A percentile compares a stretch with the other conserved stretches of the same genome.
phyloP scores from a whole-genome alignment of 2,888 invertebrate species.

The Teinopalpus imperialis region DNA sequence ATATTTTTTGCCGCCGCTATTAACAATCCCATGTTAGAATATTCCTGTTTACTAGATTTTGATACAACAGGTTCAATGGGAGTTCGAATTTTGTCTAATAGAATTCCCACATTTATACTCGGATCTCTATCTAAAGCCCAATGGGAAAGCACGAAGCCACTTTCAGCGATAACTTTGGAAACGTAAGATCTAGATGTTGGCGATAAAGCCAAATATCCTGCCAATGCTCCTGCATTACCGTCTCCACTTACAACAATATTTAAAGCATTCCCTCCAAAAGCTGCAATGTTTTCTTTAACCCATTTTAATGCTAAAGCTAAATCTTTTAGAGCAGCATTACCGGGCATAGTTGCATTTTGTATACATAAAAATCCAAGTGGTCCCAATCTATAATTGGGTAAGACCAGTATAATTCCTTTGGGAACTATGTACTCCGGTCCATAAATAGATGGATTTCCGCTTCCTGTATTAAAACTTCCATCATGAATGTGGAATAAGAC shows the following conservation, averaged over 20 bases:
- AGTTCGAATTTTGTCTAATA: constrained; percentile 52
- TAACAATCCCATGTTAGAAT: constrained; percentile 36
- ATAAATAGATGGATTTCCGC: constrained; percentile 56
- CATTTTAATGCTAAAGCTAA: constrained; percentile 59
- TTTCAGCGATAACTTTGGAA: constrained; percentile 62
- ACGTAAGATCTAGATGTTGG: constrained; percentile 46
- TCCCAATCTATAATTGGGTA: constrained; percentile 68
- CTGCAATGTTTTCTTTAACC: constrained; percentile 52
- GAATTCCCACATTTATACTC: constrained; percentile 39
- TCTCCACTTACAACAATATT: constrained; percentile 64
- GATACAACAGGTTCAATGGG: constrained; percentile 23
- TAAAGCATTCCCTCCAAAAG: constrained; percentile 59
- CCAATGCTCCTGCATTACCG: constrained; percentile 56
- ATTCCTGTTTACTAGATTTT: constrained; percentile 32
- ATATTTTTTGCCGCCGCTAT: constrained; percentile 40
- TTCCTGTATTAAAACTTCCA: constrained; percentile 52
- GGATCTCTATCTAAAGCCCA: constrained; percentile 62
- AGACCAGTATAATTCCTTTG: constrained; percentile 51
- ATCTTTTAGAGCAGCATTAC: constrained; percentile 68
- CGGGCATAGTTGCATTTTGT: constrained; percentile 53
- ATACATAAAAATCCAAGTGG: constrained; percentile 65
- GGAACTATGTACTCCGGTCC: constrained; percentile 59
- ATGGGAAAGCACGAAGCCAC: constrained; percentile 57
- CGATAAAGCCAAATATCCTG: constrained; percentile 55
- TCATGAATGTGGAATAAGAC: constrained; percentile 69